phyloP scores from a whole-genome alignment of 2,797 vertebrate genomes.

The Karalla daura region DNA sequence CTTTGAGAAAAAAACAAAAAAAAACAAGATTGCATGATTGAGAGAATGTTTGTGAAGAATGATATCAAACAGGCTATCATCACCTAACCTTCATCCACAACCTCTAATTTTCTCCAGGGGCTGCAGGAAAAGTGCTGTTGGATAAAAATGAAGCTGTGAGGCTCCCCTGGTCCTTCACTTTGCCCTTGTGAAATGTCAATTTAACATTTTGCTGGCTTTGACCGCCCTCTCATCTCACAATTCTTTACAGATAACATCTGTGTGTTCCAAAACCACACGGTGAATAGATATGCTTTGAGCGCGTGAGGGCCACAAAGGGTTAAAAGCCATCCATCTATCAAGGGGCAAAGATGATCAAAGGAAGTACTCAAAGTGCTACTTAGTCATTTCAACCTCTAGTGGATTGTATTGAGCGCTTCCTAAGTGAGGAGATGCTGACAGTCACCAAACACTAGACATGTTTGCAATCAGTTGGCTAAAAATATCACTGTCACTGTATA shows the following conservation, averaged over 20 bases:
- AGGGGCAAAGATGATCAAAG: constrained; percentile 55
- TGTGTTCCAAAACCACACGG: constrained; percentile 34
- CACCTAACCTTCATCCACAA: not conserved
- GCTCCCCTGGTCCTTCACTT: constrained; percentile 11
- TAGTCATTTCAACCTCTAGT: constrained; percentile 54
- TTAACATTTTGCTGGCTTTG: constrained; percentile 32
- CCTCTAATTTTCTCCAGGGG: constrained; percentile 31
- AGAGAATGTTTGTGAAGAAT: not conserved
- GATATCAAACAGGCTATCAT: constrained; percentile 1
- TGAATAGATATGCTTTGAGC: constrained; percentile 18
- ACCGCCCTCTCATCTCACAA: constrained; percentile 25
- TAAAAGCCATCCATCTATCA: constrained; percentile 49
- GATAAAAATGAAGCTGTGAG: constrained; percentile 15
- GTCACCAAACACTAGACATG: constrained; percentile 46
- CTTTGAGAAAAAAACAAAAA: not conserved
- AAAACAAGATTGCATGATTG: not conserved
- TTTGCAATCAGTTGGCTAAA: constrained; percentile 34
- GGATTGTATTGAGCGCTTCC: constrained; percentile 54
- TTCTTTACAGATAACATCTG: constrained; percentile 46
- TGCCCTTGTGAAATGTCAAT: constrained; percentile 51
- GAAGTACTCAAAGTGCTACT: constrained; percentile 46
- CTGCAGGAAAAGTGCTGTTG: constrained; percentile 7
- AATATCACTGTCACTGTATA: constrained; percentile 1
- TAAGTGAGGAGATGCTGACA: constrained; percentile 65
- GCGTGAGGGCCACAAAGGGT: constrained; percentile 32